Base-by-base conservation (phyloP, 2,888 invertebrate species). In the Drosophila siamana region DNA sequence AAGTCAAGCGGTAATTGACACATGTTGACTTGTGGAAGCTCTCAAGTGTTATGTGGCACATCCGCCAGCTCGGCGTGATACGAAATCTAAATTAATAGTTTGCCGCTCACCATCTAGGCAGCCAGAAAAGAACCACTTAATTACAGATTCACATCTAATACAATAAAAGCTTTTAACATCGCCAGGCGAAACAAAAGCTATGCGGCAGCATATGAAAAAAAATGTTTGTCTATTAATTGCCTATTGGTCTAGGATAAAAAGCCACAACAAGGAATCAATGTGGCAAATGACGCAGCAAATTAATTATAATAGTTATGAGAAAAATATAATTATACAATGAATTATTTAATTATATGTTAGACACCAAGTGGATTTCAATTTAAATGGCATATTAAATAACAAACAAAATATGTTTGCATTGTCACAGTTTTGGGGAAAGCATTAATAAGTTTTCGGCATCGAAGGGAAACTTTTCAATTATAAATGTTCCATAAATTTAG, bases 1-100 rank as follows among this genome's bases (percentile, higher is more conserved):
- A 76, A 80, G 76, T 74, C 80, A 83, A 80, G 68, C 67, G 60
- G 70, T 83, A 86, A 86, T 88, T 86, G 85, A 83, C 86, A 83
- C 77, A 78, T 80, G 84, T 78, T 83, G 76, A 78, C 76, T 74
- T 54, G 48, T 40, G 40, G 54, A 62, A 51, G 60, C 69, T 65
- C 59, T 52, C 43, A 59, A 69, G 54, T 59, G 47, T 55, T 48
- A 15, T 61, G 46, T 40, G 9, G 9, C 40, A 16, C 50, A 41
- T 59, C 15, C 43, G 9, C 28, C 26, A 24, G 22, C 38, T 28
- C 36, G 40, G 15, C 33, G 40, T 51, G 52, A 15, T 50, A 44
- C 13, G 30, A 47, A 47, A 41, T 51, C 47, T 16, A 70, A 62
- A 74, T 75, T 56, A 62, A 74, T 59, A 51, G 57, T 51, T 28